These are phyloP conservation scores for Trichonephila clavata DNA, from an alignment of 1,140 invertebrate species.

Conservation along the genomic window DNA sequence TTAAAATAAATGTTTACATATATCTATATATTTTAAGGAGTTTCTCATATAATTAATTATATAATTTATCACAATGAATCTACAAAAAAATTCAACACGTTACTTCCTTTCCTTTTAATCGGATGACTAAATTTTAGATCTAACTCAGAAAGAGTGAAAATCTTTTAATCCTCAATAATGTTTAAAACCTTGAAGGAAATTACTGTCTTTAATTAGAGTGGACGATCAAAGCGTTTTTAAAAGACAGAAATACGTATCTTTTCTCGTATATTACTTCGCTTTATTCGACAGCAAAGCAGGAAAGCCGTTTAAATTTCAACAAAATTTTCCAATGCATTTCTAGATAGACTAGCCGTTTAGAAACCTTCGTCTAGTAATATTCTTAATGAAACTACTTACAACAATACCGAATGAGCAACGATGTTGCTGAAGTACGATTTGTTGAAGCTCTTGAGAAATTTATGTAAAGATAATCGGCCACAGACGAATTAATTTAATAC, in stretches of 20 bases:
- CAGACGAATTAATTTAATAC: slow-evolving; percentile 57
- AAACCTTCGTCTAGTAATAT: neutral
- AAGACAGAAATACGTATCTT: neutral
- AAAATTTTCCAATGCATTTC: neutral
- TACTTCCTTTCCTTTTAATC: neutral
- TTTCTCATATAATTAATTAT: too few species aligned
- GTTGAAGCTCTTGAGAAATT: neutral
- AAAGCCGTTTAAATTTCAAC: slow-evolving; percentile 12
- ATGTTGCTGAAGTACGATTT: slow-evolving; percentile 38
- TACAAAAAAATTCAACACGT: neutral
- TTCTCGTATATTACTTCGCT: neutral
- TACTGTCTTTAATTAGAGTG: neutral
- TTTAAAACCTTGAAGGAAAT: neutral
- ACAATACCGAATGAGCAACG: neutral
- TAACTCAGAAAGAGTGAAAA: neutral
- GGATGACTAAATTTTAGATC: neutral
- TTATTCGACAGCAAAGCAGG: neutral
- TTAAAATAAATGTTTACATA: too few species aligned
- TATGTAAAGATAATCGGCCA: slow-evolving; percentile 5
- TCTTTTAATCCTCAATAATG: neutral
- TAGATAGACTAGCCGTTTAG: neutral
- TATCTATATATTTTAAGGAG: too few species aligned
- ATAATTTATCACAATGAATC: neutral
- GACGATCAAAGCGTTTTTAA: slow-evolving; percentile 57
- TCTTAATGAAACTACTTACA: neutral